Evolutionary conservation across 2,888 invertebrate species (phyloP).

Genomic region (Tridacna gigas): DNA sequence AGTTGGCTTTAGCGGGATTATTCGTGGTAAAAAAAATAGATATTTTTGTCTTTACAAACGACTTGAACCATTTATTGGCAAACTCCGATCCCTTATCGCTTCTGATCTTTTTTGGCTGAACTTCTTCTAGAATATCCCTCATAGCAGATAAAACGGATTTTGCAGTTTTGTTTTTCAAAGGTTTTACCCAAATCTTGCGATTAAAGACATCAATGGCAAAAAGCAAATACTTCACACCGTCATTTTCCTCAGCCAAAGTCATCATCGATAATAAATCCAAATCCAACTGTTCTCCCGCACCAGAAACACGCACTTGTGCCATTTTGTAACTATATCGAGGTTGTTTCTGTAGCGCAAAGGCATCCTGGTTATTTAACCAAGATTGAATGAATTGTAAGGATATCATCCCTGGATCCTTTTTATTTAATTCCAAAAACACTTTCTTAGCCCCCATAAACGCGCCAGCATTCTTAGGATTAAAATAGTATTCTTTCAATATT

Average conservation of each 20-base stretch:
- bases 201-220: conserved; percentile 50
- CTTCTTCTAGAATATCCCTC: conserved; percentile 32
- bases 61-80: conserved; percentile 2
- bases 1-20: conserved; percentile 32
- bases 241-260: conserved; percentile 42
- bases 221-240: conserved; percentile 51
- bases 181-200: conserved; percentile 53
- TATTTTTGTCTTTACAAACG: conserved; percentile 26
- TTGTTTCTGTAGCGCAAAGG: no score
- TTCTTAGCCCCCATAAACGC: no score
- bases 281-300: conserved; percentile 45
- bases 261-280: conserved; percentile 46
- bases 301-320: conserved; percentile 51
- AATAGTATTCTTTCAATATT: no score
- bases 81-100: conserved; percentile 33
- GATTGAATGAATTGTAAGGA: no score
- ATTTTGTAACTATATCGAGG: conserved; percentile 49
- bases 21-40: conserved; percentile 36
- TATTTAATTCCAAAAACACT: no score
- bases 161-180: conserved; percentile 46
- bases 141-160: conserved; percentile 37
- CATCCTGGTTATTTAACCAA: no score
- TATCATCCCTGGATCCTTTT: no score
- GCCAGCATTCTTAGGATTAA: no score
- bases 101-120: conserved; percentile 26